Evolutionary conservation across 2,113 vertebrate species (phyloP), one percentile per base, ranked within the genome.

Genomic region (Erythrocebus patas): DNA sequence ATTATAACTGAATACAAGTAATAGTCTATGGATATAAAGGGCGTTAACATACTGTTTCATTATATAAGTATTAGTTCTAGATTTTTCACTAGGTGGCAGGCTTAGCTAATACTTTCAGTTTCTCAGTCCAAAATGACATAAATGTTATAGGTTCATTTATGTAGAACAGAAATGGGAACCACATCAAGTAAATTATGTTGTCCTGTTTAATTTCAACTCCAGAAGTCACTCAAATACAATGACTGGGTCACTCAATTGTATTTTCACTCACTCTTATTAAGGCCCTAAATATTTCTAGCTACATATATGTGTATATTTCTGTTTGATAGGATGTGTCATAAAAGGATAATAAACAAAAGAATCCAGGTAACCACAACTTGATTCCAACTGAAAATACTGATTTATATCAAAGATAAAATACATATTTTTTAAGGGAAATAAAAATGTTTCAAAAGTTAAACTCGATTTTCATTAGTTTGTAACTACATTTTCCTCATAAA

Each of bases 51-150:
- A 48, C 16, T 40, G 22, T 52, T 90, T 90, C 12, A 45, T 70
- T 95, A 61, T 83, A 38, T 68, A 55, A 73, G 9, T 50, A 25
- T 87, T 80, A 48, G 20, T 61, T 86, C 57, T 75, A 84, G 55
- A 91, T 64, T 93, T 70, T 97, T 59, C 5, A 23, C 86, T 97
- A 97, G 98, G 86, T 97, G 84, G 86, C 97, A 96, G 61, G 32
- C 1, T 0, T 81, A 72, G 96, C 80, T 96, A 95, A 97, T 68
- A 27, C 9, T 80, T 7, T 35, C 30, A 79, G 3, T 96, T 94
- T 83, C 70, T 68, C 35, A 50, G 38, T 73, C 38, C 75, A 88
- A 80, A 73, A 50, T 14, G 91, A 45, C 0, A 22, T 70, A 2
- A 35, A 79, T 85, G 16, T n/a, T 96, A 16, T 27, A 45, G 8